Conservation (phyloP, 2,113 vertebrate genomes). For the Corythoichthys intestinalis region DNA sequence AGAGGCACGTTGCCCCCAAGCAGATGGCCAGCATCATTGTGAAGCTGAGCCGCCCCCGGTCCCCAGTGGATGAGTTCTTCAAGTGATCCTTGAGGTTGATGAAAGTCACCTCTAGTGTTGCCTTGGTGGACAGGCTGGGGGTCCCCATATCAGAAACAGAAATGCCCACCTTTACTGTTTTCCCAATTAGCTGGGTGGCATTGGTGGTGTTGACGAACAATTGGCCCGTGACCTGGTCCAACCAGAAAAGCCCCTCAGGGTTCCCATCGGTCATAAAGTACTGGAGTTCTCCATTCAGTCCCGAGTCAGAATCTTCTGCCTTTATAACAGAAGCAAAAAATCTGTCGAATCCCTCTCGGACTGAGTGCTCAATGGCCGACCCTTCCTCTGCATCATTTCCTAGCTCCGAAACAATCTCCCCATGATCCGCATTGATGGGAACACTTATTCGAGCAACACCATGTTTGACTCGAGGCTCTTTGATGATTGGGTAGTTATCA, state of each 20-base stretch:
- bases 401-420: slow-evolving; percentile 70
- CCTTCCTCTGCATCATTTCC: slow-evolving; percentile 39
- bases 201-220: slow-evolving; percentile 84
- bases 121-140: slow-evolving; percentile 65
- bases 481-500: slow-evolving; percentile 82
- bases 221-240: slow-evolving; percentile 77
- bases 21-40: slow-evolving; percentile 77
- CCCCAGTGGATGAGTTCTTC: slow-evolving; percentile 71
- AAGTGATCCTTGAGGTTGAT: slow-evolving; percentile 78
- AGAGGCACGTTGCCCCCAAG: slow-evolving; percentile 71
- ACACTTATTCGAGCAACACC: slow-evolving; percentile 74
- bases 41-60: slow-evolving; percentile 67
- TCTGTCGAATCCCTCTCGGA: slow-evolving; percentile 37
- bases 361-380: slow-evolving; percentile 18
- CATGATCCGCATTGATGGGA: slow-evolving; percentile 77
- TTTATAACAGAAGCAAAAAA: slow-evolving; percentile 70
- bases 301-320: slow-evolving; percentile 82
- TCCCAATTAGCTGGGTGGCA: slow-evolving; percentile 80
- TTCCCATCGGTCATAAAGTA: slow-evolving; percentile 73
- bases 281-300: slow-evolving; percentile 75
- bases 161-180: slow-evolving; percentile 71
- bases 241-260: slow-evolving; percentile 66
- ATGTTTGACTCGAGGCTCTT: slow-evolving; percentile 69
- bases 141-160: slow-evolving; percentile 78
- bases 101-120: slow-evolving; percentile 76